These are phyloP conservation scores for Phaenicophaeus curvirostris DNA, from an alignment of 2,797 vertebrate species.

Conservation along the genomic window DNA sequence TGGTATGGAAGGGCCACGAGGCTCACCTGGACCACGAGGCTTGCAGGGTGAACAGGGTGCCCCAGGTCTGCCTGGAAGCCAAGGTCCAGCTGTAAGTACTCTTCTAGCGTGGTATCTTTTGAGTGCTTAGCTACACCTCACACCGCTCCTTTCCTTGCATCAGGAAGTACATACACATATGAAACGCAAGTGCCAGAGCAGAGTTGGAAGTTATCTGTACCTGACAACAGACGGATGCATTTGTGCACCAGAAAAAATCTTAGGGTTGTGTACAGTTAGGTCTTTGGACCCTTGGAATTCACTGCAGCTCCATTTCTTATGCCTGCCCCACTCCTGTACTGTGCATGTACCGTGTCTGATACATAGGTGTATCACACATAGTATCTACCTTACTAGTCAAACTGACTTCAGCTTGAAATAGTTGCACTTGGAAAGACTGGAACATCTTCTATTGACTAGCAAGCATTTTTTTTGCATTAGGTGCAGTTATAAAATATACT, in stretches of 20 bases:
- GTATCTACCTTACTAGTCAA: not conserved
- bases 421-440: not conserved
- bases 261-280: not conserved
- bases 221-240: not conserved
- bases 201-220: not conserved
- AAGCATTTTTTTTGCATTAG: not conserved
- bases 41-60: conserved; percentile 92
- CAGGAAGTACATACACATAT: accelerated
- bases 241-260: not conserved
- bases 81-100: conserved; percentile 90
- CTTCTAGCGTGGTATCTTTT: not conserved
- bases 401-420: not conserved
- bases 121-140: not conserved
- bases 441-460: not conserved
- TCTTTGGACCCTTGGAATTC: not conserved
- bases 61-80: conserved; percentile 88
- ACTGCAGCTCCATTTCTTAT: not conserved
- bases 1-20: conserved; percentile 89
- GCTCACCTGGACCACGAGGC: conserved; percentile 89
- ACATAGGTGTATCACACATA: not conserved
- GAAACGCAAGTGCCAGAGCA: not conserved
- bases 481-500: not conserved
- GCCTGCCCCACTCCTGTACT: accelerated
- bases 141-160: not conserved
- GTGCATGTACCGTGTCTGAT: accelerated